These are phyloP conservation scores for Sebastes aleutianus DNA, from an alignment of 2,797 vertebrate genomes.

Conservation along the genomic window DNA sequence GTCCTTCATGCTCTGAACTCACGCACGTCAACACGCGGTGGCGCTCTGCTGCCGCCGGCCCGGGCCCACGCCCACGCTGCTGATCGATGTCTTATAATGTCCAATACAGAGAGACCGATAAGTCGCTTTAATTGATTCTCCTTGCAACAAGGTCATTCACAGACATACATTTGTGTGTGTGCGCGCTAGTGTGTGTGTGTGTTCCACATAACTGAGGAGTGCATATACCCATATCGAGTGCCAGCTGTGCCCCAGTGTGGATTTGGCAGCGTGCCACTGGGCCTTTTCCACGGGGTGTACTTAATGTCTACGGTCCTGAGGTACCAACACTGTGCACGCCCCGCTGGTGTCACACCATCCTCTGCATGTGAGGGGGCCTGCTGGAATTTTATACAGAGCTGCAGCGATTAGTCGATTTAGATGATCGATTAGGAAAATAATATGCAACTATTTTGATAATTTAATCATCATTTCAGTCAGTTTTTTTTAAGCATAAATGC, in stretches of 20 bases:
- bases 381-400: conserved; percentile 35
- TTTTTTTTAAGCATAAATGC: background rate
- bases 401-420: background rate
- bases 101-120: conserved; percentile 71
- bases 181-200: conserved; percentile 45
- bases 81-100: conserved; percentile 66
- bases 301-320: conserved; percentile 73
- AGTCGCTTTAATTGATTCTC: conserved; percentile 76
- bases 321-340: conserved; percentile 48
- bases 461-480: background rate
- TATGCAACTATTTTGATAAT: background rate
- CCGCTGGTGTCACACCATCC: conserved; percentile 39
- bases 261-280: conserved; percentile 77
- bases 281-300: conserved; percentile 76
- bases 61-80: conserved; percentile 1
- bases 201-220: conserved; percentile 76
- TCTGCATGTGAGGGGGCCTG: conserved; percentile 22
- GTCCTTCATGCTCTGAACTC: background rate
- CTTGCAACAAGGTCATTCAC: conserved; percentile 81
- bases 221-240: conserved; percentile 81
- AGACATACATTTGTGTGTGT: conserved; percentile 52
- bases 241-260: conserved; percentile 80
- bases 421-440: background rate
- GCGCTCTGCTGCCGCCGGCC: background rate
- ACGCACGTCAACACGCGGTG: background rate